These are phyloP conservation scores for Sebastes hopkinsi DNA, from an alignment of 2,797 vertebrate species.

Conservation along the genomic window DNA sequence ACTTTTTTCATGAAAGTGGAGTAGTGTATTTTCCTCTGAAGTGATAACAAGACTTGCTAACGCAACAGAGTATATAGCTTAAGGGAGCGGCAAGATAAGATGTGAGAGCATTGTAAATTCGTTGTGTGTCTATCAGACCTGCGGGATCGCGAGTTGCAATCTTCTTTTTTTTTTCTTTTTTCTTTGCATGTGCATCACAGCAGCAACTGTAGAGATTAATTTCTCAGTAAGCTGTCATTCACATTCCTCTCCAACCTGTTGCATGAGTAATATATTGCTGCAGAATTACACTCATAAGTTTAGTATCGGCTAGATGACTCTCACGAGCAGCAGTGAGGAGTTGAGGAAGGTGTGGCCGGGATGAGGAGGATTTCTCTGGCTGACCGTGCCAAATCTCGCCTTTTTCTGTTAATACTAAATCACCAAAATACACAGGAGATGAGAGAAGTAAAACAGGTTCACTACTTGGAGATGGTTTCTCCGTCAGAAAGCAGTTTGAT, in stretches of 20 bases:
- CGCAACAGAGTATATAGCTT: conserved; percentile 51
- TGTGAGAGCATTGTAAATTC: conserved; percentile 69
- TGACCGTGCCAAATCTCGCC: not conserved
- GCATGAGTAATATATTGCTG: conserved; percentile 46
- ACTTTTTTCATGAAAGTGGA: conserved; percentile 42
- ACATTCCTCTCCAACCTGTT: conserved; percentile 62
- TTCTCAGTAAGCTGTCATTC: conserved; percentile 30
- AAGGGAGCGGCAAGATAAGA: conserved; percentile 52
- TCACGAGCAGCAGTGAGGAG: conserved; percentile 23
- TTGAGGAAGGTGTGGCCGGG: conserved; percentile 41
- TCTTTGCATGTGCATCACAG: conserved; percentile 24
- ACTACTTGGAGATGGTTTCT: not conserved
- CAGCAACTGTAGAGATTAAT: conserved; percentile 20
- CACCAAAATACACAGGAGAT: not conserved
- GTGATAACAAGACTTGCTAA: conserved; percentile 31
- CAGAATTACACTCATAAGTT: conserved; percentile 30
- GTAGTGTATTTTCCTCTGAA: conserved; percentile 37
- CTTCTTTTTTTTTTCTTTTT: not conserved
- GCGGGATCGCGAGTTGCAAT: conserved; percentile 47
- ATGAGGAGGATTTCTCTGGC: conserved; percentile 27
- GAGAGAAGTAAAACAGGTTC: not conserved
- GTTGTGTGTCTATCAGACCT: conserved; percentile 48
- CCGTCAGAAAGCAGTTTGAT: not conserved
- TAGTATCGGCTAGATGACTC: conserved; percentile 9
- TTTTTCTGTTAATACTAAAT: conserved; percentile 21